Base-by-base conservation (phyloP, 2,113 vertebrate species). In the Onychostoma macrolepis region DNA sequence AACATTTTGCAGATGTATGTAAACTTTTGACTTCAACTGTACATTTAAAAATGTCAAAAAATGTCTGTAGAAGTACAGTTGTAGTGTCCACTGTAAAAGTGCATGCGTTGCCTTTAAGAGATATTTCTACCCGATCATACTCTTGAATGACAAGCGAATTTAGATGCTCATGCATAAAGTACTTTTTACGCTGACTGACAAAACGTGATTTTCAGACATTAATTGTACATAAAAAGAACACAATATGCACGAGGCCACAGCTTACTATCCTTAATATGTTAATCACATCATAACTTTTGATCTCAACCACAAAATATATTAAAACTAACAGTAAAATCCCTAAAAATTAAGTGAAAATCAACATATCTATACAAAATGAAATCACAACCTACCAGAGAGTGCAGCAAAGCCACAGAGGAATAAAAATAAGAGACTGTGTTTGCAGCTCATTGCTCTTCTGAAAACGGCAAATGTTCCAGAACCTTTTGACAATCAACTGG, bases 371-470 rank as follows among this genome's bases (percentile, higher is more conserved):
- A 41, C 1, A 30, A 72, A 13, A 77, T 19, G 6, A 41, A 84
- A 56, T 41, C 28, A 19, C n/a, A 33, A 80, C 83, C 2, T 82
- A 88, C 87, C 78, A 72, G 26, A 12, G 17, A 67, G 48, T 5
- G 33, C 9, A 50, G 75, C 72, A 30, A 85, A 21, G 43, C 71
- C 71, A 17, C 56, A 88, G 77, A 85, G 7, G 30, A 85, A 43
- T 26, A 82, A 15, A 21, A 76, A 10, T 67, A 38, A 28, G 36
- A 30, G 17, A 75, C 30, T 24, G 30, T 33, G 9, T 56, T 84
- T 80, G 83, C 21, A 30, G 43, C 41, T 67, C 87, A 88, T 88
- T 33, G 78, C 65, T 76, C 87, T 56, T 85, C 69, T 85, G 28
- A 85, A 81, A 13, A 33, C 28, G 10, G 28, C 26, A 53, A 78